Evolutionary conservation across 2,113 vertebrate genomes (phyloP).

Genomic region (Dasyprocta punctata): DNA sequence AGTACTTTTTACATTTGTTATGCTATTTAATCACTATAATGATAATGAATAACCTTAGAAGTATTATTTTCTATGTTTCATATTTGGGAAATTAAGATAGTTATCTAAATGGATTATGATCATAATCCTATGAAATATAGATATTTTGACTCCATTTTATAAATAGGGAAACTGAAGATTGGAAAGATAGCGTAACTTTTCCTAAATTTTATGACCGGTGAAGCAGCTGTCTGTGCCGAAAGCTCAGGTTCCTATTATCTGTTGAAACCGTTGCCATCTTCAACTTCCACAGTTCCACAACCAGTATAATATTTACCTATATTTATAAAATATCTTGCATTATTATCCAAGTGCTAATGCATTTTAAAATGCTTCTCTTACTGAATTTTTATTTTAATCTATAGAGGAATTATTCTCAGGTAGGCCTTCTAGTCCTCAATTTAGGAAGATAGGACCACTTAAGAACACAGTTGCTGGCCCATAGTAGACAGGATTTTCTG

Average conservation of each 20-base stretch:
- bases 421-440: background rate
- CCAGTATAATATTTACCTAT: background rate
- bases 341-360: background rate
- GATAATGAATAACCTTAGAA: background rate
- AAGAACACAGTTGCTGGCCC: background rate
- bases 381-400: conserved; percentile 22
- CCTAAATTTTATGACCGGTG: background rate
- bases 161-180: background rate
- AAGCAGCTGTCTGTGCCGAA: background rate
- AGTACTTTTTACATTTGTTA: background rate
- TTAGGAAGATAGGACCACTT: background rate
- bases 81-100: background rate
- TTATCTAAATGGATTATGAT: background rate
- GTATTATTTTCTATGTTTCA: background rate
- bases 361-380: background rate
- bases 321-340: background rate
- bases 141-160: background rate
- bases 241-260: background rate
- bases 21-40: background rate
- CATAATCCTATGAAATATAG: background rate
- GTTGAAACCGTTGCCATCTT: background rate
- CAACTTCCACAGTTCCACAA: background rate
- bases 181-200: background rate
- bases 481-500: background rate
- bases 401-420: background rate